A percentile compares a stretch with the other conserved stretches of the same genome.
These are phyloP conservation scores for Labroides dimidiatus DNA, from an alignment of 2,797 vertebrate genomes.

Conservation along the genomic window DNA sequence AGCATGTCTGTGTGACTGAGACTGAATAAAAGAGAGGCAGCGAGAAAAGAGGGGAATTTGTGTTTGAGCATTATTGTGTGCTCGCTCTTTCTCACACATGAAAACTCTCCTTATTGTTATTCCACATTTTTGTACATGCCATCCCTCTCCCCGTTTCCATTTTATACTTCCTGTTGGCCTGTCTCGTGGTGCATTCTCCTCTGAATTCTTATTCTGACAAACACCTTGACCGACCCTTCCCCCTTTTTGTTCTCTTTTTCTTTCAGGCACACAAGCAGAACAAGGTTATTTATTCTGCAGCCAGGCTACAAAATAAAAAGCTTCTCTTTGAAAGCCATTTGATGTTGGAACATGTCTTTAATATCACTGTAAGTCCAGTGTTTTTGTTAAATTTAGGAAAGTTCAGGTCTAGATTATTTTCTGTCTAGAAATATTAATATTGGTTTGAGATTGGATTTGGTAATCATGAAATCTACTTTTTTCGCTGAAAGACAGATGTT, in stretches of 20 bases:
- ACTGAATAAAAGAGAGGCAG: conserved; percentile 76
- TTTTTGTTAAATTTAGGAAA: background rate
- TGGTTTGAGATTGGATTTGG: background rate
- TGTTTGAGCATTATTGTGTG: conserved; percentile 79
- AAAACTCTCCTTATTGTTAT: conserved; percentile 81
- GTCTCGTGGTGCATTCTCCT: conserved; percentile 45
- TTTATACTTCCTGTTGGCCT: conserved; percentile 60
- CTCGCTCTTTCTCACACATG: conserved; percentile 71
- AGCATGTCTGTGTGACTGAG: conserved; percentile 78
- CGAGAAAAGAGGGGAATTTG: conserved; percentile 70
- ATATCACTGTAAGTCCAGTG: background rate
- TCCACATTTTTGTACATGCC: conserved; percentile 78
- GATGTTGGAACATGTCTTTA: conserved; percentile 25
- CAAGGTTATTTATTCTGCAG: conserved; percentile 68
- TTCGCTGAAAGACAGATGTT: background rate
- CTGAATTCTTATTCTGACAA: conserved; percentile 67
- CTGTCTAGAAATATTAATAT: background rate
- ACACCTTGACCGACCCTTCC: conserved; percentile 63
- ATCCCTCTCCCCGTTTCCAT: conserved; percentile 55
- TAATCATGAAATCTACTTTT: background rate
- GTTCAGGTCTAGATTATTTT: background rate
- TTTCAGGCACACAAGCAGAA: conserved; percentile 49
- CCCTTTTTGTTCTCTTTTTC: conserved; percentile 58
- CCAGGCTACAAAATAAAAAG: conserved; percentile 34
- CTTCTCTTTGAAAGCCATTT: conserved; percentile 32